Evolutionary conservation across 2,888 invertebrate species (phyloP), one percentile per base, ranked within the genome.

Genomic region (Athalia rosae): DNA sequence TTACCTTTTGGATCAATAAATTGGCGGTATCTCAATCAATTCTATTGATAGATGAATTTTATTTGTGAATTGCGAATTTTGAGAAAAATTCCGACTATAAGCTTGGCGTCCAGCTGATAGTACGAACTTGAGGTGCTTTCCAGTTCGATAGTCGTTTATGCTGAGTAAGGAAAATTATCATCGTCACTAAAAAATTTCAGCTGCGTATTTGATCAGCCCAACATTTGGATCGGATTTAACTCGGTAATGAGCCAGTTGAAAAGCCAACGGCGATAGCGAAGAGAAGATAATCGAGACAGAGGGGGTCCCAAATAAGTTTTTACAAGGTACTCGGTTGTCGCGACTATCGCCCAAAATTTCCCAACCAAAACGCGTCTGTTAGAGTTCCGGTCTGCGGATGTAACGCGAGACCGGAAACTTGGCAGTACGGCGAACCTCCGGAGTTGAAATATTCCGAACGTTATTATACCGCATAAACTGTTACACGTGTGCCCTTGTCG

Each of bases 351-450:
- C 71, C 45, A n/a, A 8, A 9, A 71, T 45, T 58, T 45, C 58
- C 15, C 71, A n/a, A 28, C 45, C 56, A 58, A 9, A 76, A 58
- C 47, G 74, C 56, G 53, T 63, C 61, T 67, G 67, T 79, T 79
- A 76, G 79, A 79, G 71, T 77, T 80, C 77, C 79, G 79, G 45
- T 64, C 61, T 73, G 76, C 74, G 79, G 76, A 79, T 78, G 80
- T 71, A 53, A 78, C 79, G 79, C 64, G 71, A 78, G 76, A 56
- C 76, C 84, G 84, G 84, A 84, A 83, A 80, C 80, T 67, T 77
- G 78, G 79, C 79, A 79, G 71, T 71, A 71, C 76, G 77, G 77
- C 71, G 79, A 77, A 80, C 79, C 80, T 83, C 81, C 79, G 81
- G 58, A n/a, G 80, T 76, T 80, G 80, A 81, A 80, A 84, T 84